Evolutionary conservation across 1,140 invertebrate species (phyloP), one percentile per base, ranked within the genome.

Genomic region (Sycophaga agraensis): DNA sequence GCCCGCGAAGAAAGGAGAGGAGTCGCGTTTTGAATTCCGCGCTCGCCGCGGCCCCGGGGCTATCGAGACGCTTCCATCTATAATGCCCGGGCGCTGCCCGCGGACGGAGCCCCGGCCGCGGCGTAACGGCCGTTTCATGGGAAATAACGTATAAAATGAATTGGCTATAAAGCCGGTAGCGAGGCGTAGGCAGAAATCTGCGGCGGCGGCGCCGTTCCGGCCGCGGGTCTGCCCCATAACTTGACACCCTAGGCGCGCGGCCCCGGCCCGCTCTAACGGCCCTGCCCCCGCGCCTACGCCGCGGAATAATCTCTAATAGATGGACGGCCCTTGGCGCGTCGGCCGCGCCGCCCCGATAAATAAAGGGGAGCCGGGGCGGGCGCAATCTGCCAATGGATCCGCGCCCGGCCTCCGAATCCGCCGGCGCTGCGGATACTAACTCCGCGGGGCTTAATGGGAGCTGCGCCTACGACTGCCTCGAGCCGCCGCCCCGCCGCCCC

Each of bases 101-200:
- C 12, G 11, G 1, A n/a, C 48, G 8, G 31, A 2, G 2, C 14
- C 17, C 9, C 28, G 59, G 62, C 16, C 48, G 28, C n/a, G 62
- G 40, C 58, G 59, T 68, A 70, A 69, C 64, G 67, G 64, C 46
- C 65, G 48, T 68, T 70, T 69, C 65, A 69, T 66, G 68, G 65
- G 67, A 68, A 70, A 68, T 72, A 70, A 70, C 68, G 66, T 68
- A 71, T 73, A 71, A 71, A 75, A 73, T 72, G 68, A 71, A 75
- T 75, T 73, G 70, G 67, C 69, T 68, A 68, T 72, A 73, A 73
- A 73, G 67, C 51, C 53, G 58, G 64, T 65, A 69, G 64, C 66
- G 66, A 63, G 65, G 53, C 58, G 55, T 60, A 59, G 57, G 62
- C 66, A 64, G 64, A 68, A 66, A 68, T 68, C 66, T 68, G 58